Base-by-base conservation (phyloP, 1,140 invertebrate genomes). In the Orchesella cincta region DNA sequence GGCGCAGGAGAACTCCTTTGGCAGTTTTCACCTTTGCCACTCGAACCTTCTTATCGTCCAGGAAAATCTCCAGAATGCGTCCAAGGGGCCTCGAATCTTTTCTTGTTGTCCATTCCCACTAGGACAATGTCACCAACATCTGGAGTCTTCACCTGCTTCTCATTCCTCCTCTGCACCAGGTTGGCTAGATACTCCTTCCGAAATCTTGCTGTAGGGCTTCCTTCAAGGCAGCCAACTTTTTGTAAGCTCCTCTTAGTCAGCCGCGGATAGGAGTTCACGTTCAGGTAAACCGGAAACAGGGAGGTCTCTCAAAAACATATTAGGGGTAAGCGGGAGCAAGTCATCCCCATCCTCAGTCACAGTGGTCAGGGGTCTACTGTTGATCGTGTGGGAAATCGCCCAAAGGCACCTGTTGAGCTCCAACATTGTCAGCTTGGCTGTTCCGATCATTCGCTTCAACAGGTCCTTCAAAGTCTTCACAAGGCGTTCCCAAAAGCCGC, bases 401-500 rank as follows among this genome's bases (percentile, higher is more conserved):
- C 3, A 12, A 16, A 57, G 3, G 5, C 14, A 57, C 12, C 12
- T 57, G 8, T 23, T 16, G 12, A 57, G 54, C 54, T 57, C 12
- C 12, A 18, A 12, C 3, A 57, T 18, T 12, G 14, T 26, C 54
- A 57, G 26, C 12, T 23, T 12, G 23, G 54, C 14, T 3, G 3
- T 8, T 57, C 83, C 84, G 1, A 86, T 70, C 62, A 80, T 80
- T 70, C 81, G 78, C 14, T 81, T 72, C 36, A 85, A 78, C 33
- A 83, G 57, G 33, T 77, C 64, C 76, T 87, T 86, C 12, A 83
- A 62, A 8, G 86, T 33, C 0, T 83, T 75, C n/a, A 87, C 82
- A n/a, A 88, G 35, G 8, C 86, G 64, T 75, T 88, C 84, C 78
- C 82, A 85, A 20, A 82, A 84, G 28, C 74, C 86, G 31, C 86